Base-by-base conservation (phyloP, 2,797 vertebrate species). In the Gobio occitaniae region DNA sequence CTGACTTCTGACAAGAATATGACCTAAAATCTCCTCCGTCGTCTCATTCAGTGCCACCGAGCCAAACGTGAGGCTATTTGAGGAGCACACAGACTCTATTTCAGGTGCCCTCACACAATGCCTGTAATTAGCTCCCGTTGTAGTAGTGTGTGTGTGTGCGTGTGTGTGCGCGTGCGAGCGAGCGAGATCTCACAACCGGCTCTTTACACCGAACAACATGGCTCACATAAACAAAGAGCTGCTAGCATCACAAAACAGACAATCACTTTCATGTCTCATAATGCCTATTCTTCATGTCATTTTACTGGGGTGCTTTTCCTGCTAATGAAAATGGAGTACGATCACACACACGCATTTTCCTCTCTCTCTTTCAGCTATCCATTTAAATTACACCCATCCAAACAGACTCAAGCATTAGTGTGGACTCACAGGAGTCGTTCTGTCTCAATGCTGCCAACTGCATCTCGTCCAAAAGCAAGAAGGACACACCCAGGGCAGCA, bases 341-440 rank as follows among this genome's bases (percentile, higher is more conserved):
- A 84, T 65, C 70, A 78, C 88, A 78, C 83, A 66, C 68, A 69
- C 47, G 19, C 68, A 38, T 52, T 86, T 80, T 52, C 83, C 63
- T 56, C 38, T 78, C 69, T 52, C 56, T 80, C 61, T 50, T 47
- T 81, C 25, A 71, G 48, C 65, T 44, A 70, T 44, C 71, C 56
- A 63, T 88, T 88, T 89, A 70, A 84, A 84, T 86, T 86, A 38
- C 76, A 66, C 52, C 74, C 72, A 85, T 84, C 79, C 78, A 83
- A 87, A 84, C 61, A 75, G 68, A 69, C 78, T 59, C 52, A 16
- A 70, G 59, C 72, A 89, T 87, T 72, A 87, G 54, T 41, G 65
- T 68, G 84, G 59, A 75, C 59, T 66, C 87, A 19, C 63, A 87
- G 81, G 80, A 86, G 41, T 72, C 80, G 36, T 50, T 71, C 65